These are phyloP conservation scores for Mimachlamys varia DNA, from an alignment of 2,888 invertebrate species.

Conservation along the genomic window DNA sequence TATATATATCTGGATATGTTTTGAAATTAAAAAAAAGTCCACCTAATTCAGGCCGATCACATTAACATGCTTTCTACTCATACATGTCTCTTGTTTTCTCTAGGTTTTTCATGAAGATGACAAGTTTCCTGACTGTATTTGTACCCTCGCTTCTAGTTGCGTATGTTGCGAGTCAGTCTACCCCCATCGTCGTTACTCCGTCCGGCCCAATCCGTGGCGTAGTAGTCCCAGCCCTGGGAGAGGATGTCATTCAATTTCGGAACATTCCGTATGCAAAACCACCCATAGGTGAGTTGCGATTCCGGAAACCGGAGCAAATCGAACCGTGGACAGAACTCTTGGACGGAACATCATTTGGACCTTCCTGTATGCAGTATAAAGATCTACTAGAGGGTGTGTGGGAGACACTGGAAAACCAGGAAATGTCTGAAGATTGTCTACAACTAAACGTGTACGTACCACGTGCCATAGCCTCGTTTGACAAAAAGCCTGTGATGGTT, in stretches of 20 bases:
- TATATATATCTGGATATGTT: too few species aligned
- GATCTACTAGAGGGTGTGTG: conserved; percentile 95
- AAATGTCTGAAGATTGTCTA: conserved; percentile 94
- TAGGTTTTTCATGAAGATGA: background rate
- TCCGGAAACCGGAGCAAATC: conserved; percentile 69
- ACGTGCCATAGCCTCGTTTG: conserved; percentile 62
- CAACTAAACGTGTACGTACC: conserved; percentile 96
- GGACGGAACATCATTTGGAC: conserved; percentile 92
- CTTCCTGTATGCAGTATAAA: conserved; percentile 90
- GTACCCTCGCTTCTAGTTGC: background rate
- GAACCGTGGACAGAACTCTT: conserved; percentile 84
- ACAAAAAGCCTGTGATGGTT: conserved; percentile 91
- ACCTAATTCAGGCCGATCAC: too few species aligned
- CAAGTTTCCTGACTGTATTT: background rate
- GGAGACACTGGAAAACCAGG: conserved; percentile 95
- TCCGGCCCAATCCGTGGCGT: background rate
- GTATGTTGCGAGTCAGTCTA: background rate
- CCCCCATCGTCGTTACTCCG: background rate
- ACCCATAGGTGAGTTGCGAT: conserved; percentile 85
- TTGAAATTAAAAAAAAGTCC: too few species aligned
- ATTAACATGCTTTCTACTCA: too few species aligned
- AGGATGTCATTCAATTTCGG: conserved; percentile 12
- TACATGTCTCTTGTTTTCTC: too few species aligned
- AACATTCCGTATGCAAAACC: conserved; percentile 78
- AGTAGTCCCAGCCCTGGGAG: background rate